Base-by-base conservation (phyloP, 2,797 vertebrate species). In the Esox masquinongy region DNA sequence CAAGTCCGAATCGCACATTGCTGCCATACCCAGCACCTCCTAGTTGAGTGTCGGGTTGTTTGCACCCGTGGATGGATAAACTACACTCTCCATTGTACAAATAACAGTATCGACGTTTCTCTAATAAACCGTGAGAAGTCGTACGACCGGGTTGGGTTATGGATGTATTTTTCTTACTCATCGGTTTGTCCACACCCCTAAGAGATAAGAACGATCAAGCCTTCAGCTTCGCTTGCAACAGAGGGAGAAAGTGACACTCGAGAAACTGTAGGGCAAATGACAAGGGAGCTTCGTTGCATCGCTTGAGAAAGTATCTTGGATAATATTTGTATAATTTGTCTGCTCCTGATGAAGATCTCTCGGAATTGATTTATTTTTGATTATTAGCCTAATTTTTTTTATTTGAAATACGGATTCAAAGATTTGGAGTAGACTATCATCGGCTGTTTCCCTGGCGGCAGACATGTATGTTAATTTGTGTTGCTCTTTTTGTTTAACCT, bases 151-250 rank as follows among this genome's bases (percentile, higher is more conserved):
- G 6, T 49, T 73, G 78, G 50, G 63, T 43, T 43, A 43, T 77
- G 83, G 73, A 79, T 73, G 80, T 78, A 66, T 72, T 77, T 80
- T 69, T 72, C 74, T 75, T 80, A 75, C 77, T 77, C 74, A 68
- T 74, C 69, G 80, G 74, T 74, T 81, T 85, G 84, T 85, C 85
- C 85, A 88, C 85, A 87, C 87, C 84, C 87, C 84, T 83, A 9
- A 29, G 75, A 85, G 76, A 82, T 76, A 80, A 80, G 80, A 83
- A 75, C 76, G 69, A 67, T 68, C 64, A 61, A 79, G 80, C 77
- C 36, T 47, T 34, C 75, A 70, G 76, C 26, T 36, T 63, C 70
- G 74, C 73, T 56, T 70, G 64, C 69, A 73, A 61, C 72, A 72
- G 47, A 53, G 74, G 79, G 81, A 78, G 79, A 78, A 75, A 82